These are phyloP conservation scores for Loripinus fragilis DNA, from an alignment of 2,888 invertebrate species.

Conservation along the genomic window DNA sequence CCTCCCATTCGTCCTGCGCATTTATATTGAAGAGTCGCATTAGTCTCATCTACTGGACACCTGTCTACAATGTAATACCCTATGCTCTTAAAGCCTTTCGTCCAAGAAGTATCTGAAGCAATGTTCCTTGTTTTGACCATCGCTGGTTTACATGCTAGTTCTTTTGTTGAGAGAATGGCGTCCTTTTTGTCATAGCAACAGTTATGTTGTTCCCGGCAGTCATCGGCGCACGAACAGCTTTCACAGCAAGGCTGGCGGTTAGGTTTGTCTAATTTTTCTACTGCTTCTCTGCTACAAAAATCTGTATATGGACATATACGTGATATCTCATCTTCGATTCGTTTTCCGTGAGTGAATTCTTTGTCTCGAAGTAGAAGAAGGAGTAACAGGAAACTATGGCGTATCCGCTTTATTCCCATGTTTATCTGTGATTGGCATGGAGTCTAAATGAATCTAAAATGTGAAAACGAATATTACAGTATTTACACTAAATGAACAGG, in stretches of 20 bases:
- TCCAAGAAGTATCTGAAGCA: not conserved
- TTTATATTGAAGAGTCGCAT: not conserved
- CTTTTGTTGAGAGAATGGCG: not conserved
- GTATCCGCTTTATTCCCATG: no score
- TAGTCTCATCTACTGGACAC: not conserved
- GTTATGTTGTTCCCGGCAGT: not conserved
- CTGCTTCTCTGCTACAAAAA: no score
- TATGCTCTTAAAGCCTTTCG: not conserved
- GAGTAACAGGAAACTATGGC: no score
- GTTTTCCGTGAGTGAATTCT: no score
- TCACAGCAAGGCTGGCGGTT: not conserved
- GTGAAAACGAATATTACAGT: no score
- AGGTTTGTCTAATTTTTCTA: no score
- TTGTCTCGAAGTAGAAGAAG: no score
- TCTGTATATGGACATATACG: constrained; percentile 5
- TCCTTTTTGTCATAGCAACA: not conserved
- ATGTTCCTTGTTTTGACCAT: not conserved
- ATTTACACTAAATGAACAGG: no score
- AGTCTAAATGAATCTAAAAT: no score
- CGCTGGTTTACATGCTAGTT: not conserved
- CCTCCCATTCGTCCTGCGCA: not conserved
- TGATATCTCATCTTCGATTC: no score
- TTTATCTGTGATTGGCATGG: no score
- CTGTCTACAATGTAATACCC: not conserved
- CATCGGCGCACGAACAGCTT: not conserved